Base-by-base conservation (phyloP, 1,140 invertebrate genomes). In the Cotesia vestalis region DNA sequence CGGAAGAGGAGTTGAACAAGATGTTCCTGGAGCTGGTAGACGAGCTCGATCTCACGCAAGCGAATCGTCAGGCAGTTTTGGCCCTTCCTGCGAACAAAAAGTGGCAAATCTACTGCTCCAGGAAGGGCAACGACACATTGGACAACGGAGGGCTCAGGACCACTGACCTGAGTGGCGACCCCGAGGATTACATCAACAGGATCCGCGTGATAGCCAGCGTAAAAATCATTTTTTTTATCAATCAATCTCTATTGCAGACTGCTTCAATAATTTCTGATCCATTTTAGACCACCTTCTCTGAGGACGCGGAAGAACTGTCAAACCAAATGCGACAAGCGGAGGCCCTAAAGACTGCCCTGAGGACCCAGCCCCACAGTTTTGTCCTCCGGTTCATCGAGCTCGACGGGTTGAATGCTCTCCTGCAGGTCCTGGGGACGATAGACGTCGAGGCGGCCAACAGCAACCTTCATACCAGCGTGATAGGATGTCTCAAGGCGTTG, bases 91-190 rank as follows among this genome's bases (percentile, higher is more conserved):
- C 94, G 0, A 94, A 96, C 78, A 98, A 98, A 88, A 98, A 98
- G 87, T 98, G 96, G 96, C 96, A 98, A 88, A 96, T 98, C 78
- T 98, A 98, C 87, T 97, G 96, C 86, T 97, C 95, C 76, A 89
- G 94, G 67, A 94, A 96, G 81, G 92, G 94, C 83, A 85, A 88
- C 66, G 87, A 88, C 34, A 85, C 80, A 52, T 84, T 75, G 78
- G 91, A 82, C 80, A 90, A 89, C 8, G 88, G 86, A 2, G 84
- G 88, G 74, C 88, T 89, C 12, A 87, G 88, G 60, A 90, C 89
- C 3, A 92, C 91, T 9, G 92, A 91, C 70, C 90, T 92, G 1
- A 93, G 90, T 17, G 89, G 92, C 66, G 89, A 92, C 78, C 94
- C 95, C 0, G 95, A 96, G 83, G 93, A 96, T 78, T 97, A 97